A percentile compares a stretch with the other conserved stretches of the same genome.
Evolutionary conservation across 2,113 vertebrate genomes (phyloP).

Genomic region (Stomatorhinus ivindoensis): DNA sequence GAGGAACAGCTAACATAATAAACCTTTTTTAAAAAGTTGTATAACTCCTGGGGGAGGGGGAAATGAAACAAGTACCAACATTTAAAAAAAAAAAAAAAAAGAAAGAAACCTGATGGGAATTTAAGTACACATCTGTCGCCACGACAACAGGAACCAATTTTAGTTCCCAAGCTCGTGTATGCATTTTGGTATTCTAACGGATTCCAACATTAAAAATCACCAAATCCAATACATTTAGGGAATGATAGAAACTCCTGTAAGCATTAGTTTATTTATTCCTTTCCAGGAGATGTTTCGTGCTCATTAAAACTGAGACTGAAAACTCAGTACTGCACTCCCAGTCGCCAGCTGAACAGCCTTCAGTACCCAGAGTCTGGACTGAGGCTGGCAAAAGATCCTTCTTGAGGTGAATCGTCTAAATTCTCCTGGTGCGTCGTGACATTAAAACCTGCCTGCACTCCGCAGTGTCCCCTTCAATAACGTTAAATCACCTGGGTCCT

Average conservation of each 20-base stretch:
- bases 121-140: background rate
- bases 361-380: background rate
- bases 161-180: background rate
- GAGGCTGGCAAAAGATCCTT: conserved; percentile 18
- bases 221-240: background rate
- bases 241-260: background rate
- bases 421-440: conserved; percentile 22
- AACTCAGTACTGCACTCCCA: background rate
- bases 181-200: background rate
- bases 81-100: background rate
- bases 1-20: background rate
- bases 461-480: conserved; percentile 43
- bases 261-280: background rate
- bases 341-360: background rate
- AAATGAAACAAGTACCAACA: background rate
- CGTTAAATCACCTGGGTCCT: conserved; percentile 68
- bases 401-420: conserved; percentile 22
- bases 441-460: conserved; percentile 35
- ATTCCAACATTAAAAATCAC: background rate
- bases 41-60: background rate
- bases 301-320: background rate
- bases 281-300: background rate
- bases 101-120: background rate
- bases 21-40: background rate
- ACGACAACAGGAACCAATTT: background rate